phyloP scores from a whole-genome alignment of 2,888 invertebrate species.

The Fragum sueziense region DNA sequence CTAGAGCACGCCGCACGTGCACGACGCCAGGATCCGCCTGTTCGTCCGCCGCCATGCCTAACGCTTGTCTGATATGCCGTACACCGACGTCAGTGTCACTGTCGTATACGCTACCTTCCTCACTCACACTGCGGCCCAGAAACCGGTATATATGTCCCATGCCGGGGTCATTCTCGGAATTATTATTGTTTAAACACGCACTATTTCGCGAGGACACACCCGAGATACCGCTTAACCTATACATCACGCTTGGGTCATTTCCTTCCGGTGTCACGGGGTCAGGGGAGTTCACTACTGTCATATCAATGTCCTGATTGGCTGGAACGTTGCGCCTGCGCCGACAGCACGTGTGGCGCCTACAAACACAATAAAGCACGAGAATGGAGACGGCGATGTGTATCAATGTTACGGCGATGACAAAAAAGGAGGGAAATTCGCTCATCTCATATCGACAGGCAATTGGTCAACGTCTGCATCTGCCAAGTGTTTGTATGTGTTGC shows the following conservation, averaged over 20 bases:
- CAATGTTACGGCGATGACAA: conserved; percentile 13
- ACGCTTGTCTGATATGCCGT: conserved; percentile 29
- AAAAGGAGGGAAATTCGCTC: conserved; percentile 24
- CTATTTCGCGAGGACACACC: conserved; percentile 11
- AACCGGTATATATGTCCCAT: conserved; percentile 31
- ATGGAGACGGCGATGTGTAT: conserved; percentile 8
- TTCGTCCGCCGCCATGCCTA: conserved; percentile 14
- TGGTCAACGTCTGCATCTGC: background rate
- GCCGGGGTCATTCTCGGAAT: conserved; percentile 19
- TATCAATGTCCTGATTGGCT: conserved; percentile 23
- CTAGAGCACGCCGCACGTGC: conserved; percentile 25
- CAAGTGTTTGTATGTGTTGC: background rate
- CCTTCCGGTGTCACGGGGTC: conserved; percentile 11
- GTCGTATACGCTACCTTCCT: conserved; percentile 19
- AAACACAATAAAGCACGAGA: conserved; percentile 2
- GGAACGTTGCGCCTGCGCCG: conserved; percentile 8
- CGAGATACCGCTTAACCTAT: conserved; percentile 17
- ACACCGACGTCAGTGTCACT: conserved; percentile 28
- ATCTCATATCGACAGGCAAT: conserved; percentile 14
- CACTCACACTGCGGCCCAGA: conserved; percentile 28
- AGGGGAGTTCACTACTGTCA: conserved; percentile 8
- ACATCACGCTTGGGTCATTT: conserved; percentile 12
- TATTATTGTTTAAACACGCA: conserved; percentile 18
- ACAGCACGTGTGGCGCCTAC: conserved; percentile 13
- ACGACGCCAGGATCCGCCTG: conserved; percentile 9